phyloP scores from a whole-genome alignment of 2,888 invertebrate genomes.

The Elysia crispata region DNA sequence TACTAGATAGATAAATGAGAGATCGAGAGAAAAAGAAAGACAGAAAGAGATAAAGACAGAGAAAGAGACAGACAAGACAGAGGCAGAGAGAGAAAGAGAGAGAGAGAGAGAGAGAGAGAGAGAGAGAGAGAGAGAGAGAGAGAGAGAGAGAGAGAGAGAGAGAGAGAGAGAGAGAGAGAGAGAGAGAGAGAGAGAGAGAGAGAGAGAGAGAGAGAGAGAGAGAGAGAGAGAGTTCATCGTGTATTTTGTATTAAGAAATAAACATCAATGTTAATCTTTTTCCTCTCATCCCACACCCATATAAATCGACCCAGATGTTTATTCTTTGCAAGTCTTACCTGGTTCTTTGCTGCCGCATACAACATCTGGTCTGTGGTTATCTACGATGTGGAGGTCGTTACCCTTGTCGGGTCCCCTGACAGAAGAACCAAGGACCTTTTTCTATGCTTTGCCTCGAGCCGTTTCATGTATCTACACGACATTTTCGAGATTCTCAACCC shows the following conservation, averaged over 20 bases:
- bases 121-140: neutral
- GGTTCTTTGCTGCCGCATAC: constrained; percentile 73
- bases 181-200: neutral
- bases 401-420: constrained; percentile 2
- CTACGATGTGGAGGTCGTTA: constrained; percentile 53
- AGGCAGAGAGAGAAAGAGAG: neutral
- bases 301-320: constrained; percentile 50
- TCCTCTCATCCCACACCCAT: too few relatives aligned
- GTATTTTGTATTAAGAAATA: too few relatives aligned
- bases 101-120: neutral
- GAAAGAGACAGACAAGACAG: neutral
- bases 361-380: constrained; percentile 72
- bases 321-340: constrained; percentile 72
- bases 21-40: neutral
- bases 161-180: neutral
- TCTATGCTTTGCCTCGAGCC: constrained; percentile 58
- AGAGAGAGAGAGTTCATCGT: neutral
- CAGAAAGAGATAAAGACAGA: neutral
- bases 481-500: constrained; percentile 63
- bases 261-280: too few relatives aligned
- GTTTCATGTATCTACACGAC: constrained; percentile 60
- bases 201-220: neutral
- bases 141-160: neutral
- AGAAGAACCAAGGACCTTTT: constrained; percentile 32
- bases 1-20: neutral